A percentile compares a stretch with the other conserved stretches of the same genome.
Evolutionary conservation across 2,888 invertebrate species (phyloP).

Genomic region (Volucella inanis): DNA sequence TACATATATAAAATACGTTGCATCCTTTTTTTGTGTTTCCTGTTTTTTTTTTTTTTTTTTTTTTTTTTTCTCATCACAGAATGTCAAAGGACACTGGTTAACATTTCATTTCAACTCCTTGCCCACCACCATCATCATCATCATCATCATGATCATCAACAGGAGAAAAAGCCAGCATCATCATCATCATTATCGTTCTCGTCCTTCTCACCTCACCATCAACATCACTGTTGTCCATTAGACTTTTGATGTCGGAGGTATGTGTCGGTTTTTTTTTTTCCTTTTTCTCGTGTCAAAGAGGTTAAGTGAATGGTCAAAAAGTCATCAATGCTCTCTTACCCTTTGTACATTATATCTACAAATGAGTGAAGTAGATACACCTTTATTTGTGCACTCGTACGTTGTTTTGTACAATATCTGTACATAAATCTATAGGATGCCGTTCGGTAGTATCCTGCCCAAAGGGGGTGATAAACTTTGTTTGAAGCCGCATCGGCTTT

Average conservation of each 20-base stretch:
- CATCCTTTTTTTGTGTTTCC: constrained; percentile 35
- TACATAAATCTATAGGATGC: constrained; percentile 24
- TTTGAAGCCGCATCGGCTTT: constrained; percentile 54
- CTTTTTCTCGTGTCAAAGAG: constrained; percentile 74
- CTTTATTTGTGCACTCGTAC: not conserved
- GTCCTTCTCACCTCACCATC: not conserved
- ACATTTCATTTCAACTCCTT: constrained; percentile 62
- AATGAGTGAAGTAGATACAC: constrained; percentile 36
- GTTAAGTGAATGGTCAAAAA: constrained; percentile 77
- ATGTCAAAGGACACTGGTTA: constrained; percentile 75
- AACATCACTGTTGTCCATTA: constrained; percentile 63
- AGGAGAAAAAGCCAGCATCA: constrained; percentile 34
- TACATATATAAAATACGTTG: constrained; percentile 3
- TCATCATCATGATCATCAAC: constrained; percentile 51
- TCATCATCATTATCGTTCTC: constrained; percentile 56
- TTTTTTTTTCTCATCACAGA: constrained; percentile 26
- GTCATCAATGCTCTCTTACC: constrained; percentile 68
- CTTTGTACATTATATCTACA: constrained; percentile 60
- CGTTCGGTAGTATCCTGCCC: constrained; percentile 49
- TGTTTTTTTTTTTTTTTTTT: constrained; percentile 38
- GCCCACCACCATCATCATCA: constrained; percentile 28
- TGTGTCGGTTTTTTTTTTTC: constrained; percentile 30
- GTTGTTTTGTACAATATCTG: no score
- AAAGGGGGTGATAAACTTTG: constrained; percentile 74
- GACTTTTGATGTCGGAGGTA: constrained; percentile 71